Evolutionary conservation across 2,797 vertebrate species (phyloP), one percentile per base, ranked within the genome.

Genomic region (Pachyuromys duprasi): DNA sequence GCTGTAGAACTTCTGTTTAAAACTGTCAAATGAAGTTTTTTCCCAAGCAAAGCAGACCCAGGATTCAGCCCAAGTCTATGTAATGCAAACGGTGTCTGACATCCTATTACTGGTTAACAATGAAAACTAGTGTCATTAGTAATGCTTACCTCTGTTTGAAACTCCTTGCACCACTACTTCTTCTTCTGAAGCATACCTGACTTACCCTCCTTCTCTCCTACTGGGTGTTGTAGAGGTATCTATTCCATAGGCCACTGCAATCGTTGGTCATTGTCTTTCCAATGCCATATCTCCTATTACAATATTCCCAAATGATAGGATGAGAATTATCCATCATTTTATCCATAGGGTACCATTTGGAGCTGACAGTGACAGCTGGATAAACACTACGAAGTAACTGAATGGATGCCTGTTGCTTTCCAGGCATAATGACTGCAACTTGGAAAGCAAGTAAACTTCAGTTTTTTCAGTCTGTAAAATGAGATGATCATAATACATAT

Each of bases 181-280:
- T 31, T 8, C 42, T 70, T 69, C 55, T 11, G 33, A 83, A 9
- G 24, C 18, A 36, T 49, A 63, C 24, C 0, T 55, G 42, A 2
- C 12, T 7, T 24, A 70, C 5, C 69, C 5, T 92, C 74, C 17
- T 4, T 3, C 67, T 17, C 8, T 63, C 2, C 31, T 8, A 12
- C 14, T 8, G 28, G 33, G 5, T 26, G 9, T 4, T 0, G 1
- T 0, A 57, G 13, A 69, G n/a, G 7, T 5, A 36, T 39, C 60
- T 79, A 8, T 33, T 76, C 70, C 60, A 22, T 33, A 49, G 33
- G 42, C n/a, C 26, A 2, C 12, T 76, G 22, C 2, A 13, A 31
- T 89, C 82, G 49, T 24, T n/a, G 39, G 7, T 53, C 14, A 24
- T 24, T 8, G 57, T 60, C 4, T 0, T 33, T 39, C 24, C 36